Base-by-base conservation (phyloP, 2,797 vertebrate genomes). In the Diplodus sargus region DNA sequence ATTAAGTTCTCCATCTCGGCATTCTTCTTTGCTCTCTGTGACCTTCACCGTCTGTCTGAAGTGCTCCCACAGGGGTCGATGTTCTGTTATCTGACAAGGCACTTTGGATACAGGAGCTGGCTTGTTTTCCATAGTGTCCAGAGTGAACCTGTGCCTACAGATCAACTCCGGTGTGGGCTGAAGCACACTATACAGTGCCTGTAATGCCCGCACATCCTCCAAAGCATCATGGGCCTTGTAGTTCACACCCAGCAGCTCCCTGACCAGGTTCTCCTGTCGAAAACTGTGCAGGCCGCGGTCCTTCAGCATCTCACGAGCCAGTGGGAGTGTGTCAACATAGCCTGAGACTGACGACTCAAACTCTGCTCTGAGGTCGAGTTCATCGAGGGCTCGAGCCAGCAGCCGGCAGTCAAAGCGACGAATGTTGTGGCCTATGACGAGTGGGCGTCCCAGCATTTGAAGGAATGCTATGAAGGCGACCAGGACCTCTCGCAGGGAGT, bases 171-270 rank as follows among this genome's bases (percentile, higher is more conserved):
- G 45, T 2, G 86, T 77, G 25, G 95, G 94, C 66, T 69, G 86
- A 6, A 95, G 91, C 14, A 78, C 87, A 0, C 60, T 8, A 25
- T 88, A 95, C 4, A 95, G 93, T 4, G 57, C 71, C 87, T 95
- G 95, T 48, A 96, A 77, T 0, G 94, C 91, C 28, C 80, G 84
- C 57, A 95, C 94, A 13, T 95, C 95, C 79, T 94, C 92, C 79
- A 96, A 76, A 65, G 95, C 95, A 79, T 96, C 77, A 14, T 96
- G 95, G 70, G 94, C 94, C 18, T 82, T 81, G 85, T 95, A 96
- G 67, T 79, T 70, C 81, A 89, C 11, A 2, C 94, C 94, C 81
- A 96, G 81, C 34, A 95, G 64, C 76, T 86, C 88, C 87, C 77
- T 90, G 34, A 96, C 93, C 81, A 96, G 84, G 66, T 80, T 90